These are phyloP conservation scores for Babyrousa celebensis DNA, from an alignment of 2,797 vertebrate species.

Conservation along the genomic window DNA sequence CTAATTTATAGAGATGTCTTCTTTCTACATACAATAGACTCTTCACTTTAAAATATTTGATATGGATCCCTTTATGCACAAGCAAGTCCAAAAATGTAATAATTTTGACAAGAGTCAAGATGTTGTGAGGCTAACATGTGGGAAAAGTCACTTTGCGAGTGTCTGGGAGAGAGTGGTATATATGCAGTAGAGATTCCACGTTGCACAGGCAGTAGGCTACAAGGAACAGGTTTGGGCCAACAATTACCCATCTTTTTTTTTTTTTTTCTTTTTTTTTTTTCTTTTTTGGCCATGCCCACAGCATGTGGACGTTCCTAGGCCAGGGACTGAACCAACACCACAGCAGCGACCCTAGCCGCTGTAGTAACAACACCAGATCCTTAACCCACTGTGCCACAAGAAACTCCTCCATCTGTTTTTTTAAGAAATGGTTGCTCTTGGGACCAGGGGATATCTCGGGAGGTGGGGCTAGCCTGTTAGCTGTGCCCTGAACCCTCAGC, in stretches of 20 bases:
- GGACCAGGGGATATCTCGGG: not conserved
- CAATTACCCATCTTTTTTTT: not conserved
- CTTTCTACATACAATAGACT: constrained; percentile 62
- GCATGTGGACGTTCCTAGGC: too few relatives aligned
- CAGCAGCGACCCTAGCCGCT: too few relatives aligned
- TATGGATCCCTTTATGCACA: constrained; percentile 72
- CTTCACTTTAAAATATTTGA: constrained; percentile 69
- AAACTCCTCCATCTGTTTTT: not conserved
- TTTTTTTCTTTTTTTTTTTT: too few relatives aligned
- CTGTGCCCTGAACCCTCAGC: constrained; percentile 33
- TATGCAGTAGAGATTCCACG: not conserved
- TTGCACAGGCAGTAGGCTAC: constrained; percentile 12
- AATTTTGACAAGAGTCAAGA: constrained; percentile 69
- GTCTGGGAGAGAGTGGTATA: constrained; percentile 34
- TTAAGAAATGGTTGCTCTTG: constrained; percentile 62
- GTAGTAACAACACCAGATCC: too few relatives aligned
- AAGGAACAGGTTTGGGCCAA: constrained; percentile 35
- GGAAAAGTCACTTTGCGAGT: constrained; percentile 47
- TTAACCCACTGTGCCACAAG: too few relatives aligned
- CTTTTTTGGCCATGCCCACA: too few relatives aligned
- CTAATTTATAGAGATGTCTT: constrained; percentile 72
- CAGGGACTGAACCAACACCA: too few relatives aligned
- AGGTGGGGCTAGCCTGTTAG: constrained; percentile 24
- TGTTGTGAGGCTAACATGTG: constrained; percentile 38
- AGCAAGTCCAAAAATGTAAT: constrained; percentile 64